These are phyloP conservation scores for Anableps anableps DNA, from an alignment of 2,797 vertebrate species.

Conservation along the genomic window DNA sequence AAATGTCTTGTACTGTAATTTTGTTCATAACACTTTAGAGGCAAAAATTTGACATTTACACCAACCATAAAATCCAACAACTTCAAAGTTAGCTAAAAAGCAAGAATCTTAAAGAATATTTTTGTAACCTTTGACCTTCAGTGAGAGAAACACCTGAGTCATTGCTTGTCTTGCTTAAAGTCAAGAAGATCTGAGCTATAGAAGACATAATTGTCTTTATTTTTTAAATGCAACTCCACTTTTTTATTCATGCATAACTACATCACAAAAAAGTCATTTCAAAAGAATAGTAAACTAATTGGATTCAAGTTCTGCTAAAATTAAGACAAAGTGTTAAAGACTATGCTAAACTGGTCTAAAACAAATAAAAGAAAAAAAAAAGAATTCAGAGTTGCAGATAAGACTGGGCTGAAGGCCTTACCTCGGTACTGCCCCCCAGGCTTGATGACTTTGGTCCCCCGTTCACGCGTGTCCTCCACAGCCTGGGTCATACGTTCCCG, in stretches of 20 bases:
- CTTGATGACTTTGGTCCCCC: slow-evolving; percentile 91
- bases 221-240: not conserved
- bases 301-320: not conserved
- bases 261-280: not conserved
- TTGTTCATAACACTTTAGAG: too few species aligned
- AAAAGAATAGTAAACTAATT: not conserved
- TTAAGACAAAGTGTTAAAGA: not conserved
- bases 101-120: not conserved
- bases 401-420: slow-evolving; percentile 63
- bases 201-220: not conserved
- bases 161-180: not conserved
- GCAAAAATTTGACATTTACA: not conserved
- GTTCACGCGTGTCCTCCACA: slow-evolving; percentile 89
- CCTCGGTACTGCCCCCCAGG: slow-evolving; percentile 90
- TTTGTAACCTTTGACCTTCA: not conserved
- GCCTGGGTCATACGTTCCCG: slow-evolving; percentile 89
- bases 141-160: not conserved
- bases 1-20: too few species aligned
- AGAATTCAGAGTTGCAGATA: slow-evolving; percentile 10
- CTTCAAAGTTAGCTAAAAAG: not conserved
- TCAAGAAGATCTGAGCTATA: not conserved
- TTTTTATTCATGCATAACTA: not conserved
- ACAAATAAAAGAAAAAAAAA: not conserved
- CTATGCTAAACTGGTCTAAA: not conserved
- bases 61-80: not conserved